Evolutionary conservation across 2,888 invertebrate genomes (phyloP), one percentile per base, ranked within the genome.

Genomic region (Lissonota sp.): DNA sequence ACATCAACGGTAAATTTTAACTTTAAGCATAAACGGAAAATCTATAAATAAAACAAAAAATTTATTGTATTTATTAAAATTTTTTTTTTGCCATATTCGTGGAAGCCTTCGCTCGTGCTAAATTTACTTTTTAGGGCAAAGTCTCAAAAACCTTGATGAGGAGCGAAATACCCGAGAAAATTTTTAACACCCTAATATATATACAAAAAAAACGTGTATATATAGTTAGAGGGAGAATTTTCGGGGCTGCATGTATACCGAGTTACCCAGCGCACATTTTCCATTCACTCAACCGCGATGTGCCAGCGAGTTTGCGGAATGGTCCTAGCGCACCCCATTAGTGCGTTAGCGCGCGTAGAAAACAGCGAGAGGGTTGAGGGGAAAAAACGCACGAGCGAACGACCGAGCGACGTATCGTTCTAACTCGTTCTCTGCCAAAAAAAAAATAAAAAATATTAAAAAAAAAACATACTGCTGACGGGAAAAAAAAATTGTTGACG

Each of bases 261-360:
- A 70, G 72, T 77, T 67, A 62, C 67, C 58, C 69, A 46, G 53
- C 53, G 14, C 53, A 53, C 53, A 69, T 81, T 74, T 81, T 66
- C 26, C 78, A 70, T 73, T 70, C 58, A 53, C 63, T 77, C 58
- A 58, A 69, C 64, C 69, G 73, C 12, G 7, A 83, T 80, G 84
- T 80, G 80, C 82, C 83, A 83, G 80, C 73, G 73, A 72, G 72
- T 26, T 62, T 64, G 81, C 49, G 75, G 69, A 69, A 77, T 74
- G 63, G 72, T 67, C 53, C 40, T 49, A 66, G 72, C 67, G 66
- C 62, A 77, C 70, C 74, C 78, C 70, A 78, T 81, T 78, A 81
- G 73, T 81, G 51, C 74, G 80, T 81, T 77, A 70, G 80, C 77
- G 70, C 46, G 37, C 46, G 76, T 51, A 66, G 44, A 49, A 37